Evolutionary conservation across 1,140 invertebrate species (phyloP).

Genomic region (Steinernema feltiae): DNA sequence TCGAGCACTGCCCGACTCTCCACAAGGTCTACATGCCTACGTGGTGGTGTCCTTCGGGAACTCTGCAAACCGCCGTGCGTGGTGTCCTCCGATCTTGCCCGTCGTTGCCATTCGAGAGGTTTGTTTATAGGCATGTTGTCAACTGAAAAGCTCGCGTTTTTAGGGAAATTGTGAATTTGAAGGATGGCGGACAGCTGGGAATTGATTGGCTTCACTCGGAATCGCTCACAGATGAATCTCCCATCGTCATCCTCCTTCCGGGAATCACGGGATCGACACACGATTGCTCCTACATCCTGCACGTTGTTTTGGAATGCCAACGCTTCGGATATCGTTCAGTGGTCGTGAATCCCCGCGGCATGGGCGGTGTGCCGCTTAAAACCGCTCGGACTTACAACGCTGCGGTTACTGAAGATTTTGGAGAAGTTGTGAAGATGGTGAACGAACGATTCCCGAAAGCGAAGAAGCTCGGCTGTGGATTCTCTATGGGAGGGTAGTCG

Average conservation of each 20-base stretch:
- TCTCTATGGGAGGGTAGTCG: conserved; percentile 40
- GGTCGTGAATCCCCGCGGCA: conserved; percentile 33
- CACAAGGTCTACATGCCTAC: conserved; percentile 28
- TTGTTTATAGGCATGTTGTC: neutral
- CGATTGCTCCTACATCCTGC: conserved; percentile 32
- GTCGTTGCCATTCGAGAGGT: conserved; percentile 28
- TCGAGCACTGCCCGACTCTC: neutral
- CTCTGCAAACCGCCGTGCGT: conserved; percentile 26
- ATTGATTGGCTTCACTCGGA: conserved; percentile 38
- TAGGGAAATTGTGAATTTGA: conserved; percentile 35
- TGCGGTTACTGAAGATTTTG: conserved; percentile 27
- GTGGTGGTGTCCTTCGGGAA: conserved; percentile 40
- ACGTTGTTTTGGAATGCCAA: conserved; percentile 32
- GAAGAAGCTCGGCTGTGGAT: conserved; percentile 36
- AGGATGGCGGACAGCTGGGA: conserved; percentile 28
- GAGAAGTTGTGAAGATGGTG: conserved; percentile 26
- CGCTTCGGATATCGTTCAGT: conserved; percentile 27
- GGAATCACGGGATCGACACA: conserved; percentile 40
- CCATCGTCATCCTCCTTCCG: conserved; percentile 36
- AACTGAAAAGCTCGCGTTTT: neutral
- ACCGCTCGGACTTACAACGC: conserved; percentile 37
- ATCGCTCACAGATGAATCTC: conserved; percentile 24
- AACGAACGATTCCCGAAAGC: conserved; percentile 29
- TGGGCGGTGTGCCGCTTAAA: conserved; percentile 35
- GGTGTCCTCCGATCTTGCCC: conserved; percentile 26